Percentiles rank a stretch among this genome's conserved stretches.
Evolutionary conservation across 2,797 vertebrate genomes (phyloP).

Genomic region (Triplophysa bombifrons): DNA sequence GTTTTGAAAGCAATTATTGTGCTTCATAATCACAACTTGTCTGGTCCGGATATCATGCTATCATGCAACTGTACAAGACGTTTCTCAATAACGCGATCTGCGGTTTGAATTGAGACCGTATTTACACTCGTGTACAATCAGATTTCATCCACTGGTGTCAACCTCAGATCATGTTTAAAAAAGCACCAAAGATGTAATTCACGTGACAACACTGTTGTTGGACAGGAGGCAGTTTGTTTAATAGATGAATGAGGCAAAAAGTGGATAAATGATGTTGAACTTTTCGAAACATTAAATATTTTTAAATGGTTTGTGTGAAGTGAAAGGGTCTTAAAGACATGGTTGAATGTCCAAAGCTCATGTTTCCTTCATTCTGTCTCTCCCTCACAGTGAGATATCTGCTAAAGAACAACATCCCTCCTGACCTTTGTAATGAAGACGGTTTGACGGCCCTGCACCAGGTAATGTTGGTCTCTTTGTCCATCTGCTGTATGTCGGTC

Average conservation of each 20-base stretch:
- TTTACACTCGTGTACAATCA: neutral
- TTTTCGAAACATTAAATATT: no score
- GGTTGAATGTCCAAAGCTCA: neutral
- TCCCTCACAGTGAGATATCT: conserved; percentile 85
- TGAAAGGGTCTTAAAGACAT: no score
- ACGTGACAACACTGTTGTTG: no score
- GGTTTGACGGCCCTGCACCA: conserved; percentile 96
- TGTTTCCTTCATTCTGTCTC: conserved; percentile 18
- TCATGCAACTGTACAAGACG: neutral
- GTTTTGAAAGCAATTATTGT: neutral
- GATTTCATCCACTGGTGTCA: neutral
- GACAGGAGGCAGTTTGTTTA: no score
- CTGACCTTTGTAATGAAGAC: conserved; percentile 96
- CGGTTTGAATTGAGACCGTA: neutral
- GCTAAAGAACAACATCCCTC: conserved; percentile 92
- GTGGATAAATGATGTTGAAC: no score
- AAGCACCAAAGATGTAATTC: no score
- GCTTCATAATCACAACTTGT: neutral
- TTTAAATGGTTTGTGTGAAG: no score
- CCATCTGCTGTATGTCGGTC: neutral
- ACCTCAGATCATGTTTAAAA: no score
- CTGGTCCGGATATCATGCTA: neutral
- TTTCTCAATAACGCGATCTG: neutral
- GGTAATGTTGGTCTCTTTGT: conserved; percentile 72
- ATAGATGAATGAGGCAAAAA: no score